A percentile compares a stretch with the other conserved stretches of the same genome.
These are phyloP conservation scores for Syndactyla subalaris DNA, from an alignment of 2,797 vertebrate species.

Conservation along the genomic window DNA sequence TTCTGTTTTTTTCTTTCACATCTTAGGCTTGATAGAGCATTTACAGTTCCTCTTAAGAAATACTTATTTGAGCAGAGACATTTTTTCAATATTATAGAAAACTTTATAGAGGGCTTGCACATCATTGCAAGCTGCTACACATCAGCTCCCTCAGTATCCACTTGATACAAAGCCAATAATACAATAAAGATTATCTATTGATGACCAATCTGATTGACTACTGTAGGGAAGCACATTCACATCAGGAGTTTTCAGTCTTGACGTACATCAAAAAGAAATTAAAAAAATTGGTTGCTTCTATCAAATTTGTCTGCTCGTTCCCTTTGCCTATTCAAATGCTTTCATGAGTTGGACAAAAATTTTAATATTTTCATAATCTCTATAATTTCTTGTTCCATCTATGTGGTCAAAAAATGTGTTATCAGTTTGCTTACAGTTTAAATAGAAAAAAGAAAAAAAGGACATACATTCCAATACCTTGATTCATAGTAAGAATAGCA, in stretches of 20 bases:
- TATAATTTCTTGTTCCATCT: neutral
- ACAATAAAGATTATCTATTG: neutral
- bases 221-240: neutral
- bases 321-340: neutral
- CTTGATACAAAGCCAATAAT: neutral
- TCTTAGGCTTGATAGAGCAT: neutral
- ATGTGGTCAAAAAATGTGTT: neutral
- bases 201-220: neutral
- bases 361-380: neutral
- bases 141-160: neutral
- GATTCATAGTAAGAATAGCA: neutral
- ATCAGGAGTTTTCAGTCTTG: neutral
- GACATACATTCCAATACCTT: accelerated
- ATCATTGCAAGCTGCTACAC: neutral
- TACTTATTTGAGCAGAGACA: neutral
- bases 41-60: neutral
- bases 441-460: neutral
- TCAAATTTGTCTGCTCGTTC: neutral
- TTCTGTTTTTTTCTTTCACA: neutral
- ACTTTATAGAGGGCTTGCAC: neutral
- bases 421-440: neutral
- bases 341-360: neutral
- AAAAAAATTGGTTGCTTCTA: neutral
- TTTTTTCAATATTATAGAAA: neutral
- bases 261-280: neutral